phyloP scores from a whole-genome alignment of 1,140 invertebrate genomes.

The Bombus sibiricus region DNA sequence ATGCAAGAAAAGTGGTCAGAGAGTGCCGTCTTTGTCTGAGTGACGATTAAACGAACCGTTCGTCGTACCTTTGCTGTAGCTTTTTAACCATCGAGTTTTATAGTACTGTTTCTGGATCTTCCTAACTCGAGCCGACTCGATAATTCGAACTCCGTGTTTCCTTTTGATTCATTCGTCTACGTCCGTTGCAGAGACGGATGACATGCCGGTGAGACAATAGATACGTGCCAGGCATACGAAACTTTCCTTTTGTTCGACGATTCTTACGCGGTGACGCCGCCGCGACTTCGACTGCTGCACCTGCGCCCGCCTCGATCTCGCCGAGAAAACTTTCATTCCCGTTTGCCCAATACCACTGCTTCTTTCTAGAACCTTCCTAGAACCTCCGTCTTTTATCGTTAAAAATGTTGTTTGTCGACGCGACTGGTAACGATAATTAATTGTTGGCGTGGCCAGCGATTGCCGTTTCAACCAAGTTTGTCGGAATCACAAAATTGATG shows the following conservation, averaged over 20 bases:
- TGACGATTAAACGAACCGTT: not conserved
- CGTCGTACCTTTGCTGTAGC: too few species aligned
- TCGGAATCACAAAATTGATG: too few species aligned
- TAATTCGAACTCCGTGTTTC: slow-evolving; percentile 42
- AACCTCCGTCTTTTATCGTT: not conserved
- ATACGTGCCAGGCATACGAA: slow-evolving; percentile 55
- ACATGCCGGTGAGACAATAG: slow-evolving; percentile 54
- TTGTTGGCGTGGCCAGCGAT: not conserved
- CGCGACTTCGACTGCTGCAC: slow-evolving; percentile 43
- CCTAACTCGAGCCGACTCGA: slow-evolving; percentile 23
- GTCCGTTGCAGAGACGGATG: slow-evolving; percentile 48
- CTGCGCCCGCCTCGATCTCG: not conserved
- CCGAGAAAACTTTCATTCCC: slow-evolving; percentile 6
- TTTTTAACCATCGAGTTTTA: not conserved
- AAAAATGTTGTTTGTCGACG: not conserved
- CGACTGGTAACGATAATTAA: slow-evolving; percentile 10
- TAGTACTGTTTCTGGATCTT: not conserved
- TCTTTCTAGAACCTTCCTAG: not conserved
- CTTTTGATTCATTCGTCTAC: slow-evolving; percentile 55
- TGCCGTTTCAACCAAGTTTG: too few species aligned
- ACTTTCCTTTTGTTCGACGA: slow-evolving; percentile 53
- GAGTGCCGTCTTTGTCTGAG: not conserved
- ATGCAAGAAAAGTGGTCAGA: too few species aligned
- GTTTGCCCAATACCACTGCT: not conserved
- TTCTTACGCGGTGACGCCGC: slow-evolving; percentile 46